Evolutionary conservation across 2,888 invertebrate species (phyloP), one percentile per base, ranked within the genome.

Genomic region (Melieria crassipennis): DNA sequence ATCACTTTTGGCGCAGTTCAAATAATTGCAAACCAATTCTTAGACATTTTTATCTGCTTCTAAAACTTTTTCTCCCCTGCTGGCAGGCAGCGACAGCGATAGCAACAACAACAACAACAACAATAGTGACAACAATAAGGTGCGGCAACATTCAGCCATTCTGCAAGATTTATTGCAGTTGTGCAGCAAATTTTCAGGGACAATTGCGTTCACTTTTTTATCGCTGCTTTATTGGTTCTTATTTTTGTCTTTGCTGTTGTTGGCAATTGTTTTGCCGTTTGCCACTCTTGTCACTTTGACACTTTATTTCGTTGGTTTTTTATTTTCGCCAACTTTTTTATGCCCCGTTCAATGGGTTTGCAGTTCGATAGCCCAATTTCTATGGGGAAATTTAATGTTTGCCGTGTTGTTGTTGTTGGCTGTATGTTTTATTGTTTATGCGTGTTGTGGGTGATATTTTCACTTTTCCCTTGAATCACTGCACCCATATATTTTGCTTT

Each of bases 11-110:
- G 30, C 30, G 30, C 30, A 30, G 30, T 30, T 30, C 30, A 70
- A 70, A 65, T 70, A 65, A 70, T 65, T 65, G 70, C 64, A 78
- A 78, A 75, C 76, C 76, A 78, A 78, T 76, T 76, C 65, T 76
- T 80, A 30, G 30, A 30, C 30, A 30, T 30, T 30, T 30, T 30
- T 30, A 30, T 30, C 30, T 30, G 30, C 30, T 1, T 30, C 30
- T 1, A 30, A 30, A 30, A 30, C 30, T 30, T 30, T 30, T 30
- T 30, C 30, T 0, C 30, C 30, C 30, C 30, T 30, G 30, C 30
- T 30, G 30, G 30, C 30, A 30, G 30, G 30, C 30, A 30, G 30
- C 30, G 30, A 30, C 30, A 50, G 61, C 52, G 52, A 55, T 7
- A 52, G n/a, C 52, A 65, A 65, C 43, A 55, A 65, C 57, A 57